Conservation (phyloP, 1,140 invertebrate genomes). For the Pogonomyrmex californicus region DNA sequence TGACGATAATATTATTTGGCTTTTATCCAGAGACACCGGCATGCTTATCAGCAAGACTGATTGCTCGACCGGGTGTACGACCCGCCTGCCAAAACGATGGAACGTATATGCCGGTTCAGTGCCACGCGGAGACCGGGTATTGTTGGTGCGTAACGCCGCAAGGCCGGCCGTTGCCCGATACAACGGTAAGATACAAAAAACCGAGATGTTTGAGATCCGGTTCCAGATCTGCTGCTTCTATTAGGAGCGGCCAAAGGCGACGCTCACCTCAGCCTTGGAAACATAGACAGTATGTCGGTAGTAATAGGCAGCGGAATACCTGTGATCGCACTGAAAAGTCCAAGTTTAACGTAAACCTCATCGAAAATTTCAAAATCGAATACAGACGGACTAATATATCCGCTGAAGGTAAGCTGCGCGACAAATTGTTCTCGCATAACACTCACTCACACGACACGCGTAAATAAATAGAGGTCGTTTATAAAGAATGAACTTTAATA, state of each 20-base stretch:
- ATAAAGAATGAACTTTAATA: too few relatives aligned
- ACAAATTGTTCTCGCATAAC: not conserved
- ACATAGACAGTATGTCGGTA: conserved; percentile 78
- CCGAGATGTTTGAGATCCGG: conserved; percentile 89
- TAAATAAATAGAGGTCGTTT: too few relatives aligned
- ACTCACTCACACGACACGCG: too few relatives aligned
- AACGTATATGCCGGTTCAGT: conserved; percentile 94
- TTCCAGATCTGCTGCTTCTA: conserved; percentile 79
- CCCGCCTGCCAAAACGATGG: conserved; percentile 94
- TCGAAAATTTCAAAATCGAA: conserved; percentile 94
- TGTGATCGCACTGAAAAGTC: conserved; percentile 92
- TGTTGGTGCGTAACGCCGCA: conserved; percentile 95
- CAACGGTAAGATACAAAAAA: conserved; percentile 89
- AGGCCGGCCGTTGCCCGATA: conserved; percentile 93
- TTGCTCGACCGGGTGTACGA: conserved; percentile 76
- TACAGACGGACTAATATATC: conserved; percentile 87
- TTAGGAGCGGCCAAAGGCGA: conserved; percentile 78
- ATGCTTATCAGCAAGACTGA: conserved; percentile 86
- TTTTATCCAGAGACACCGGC: conserved; percentile 82
- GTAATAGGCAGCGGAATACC: conserved; percentile 80
- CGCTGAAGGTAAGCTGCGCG: conserved; percentile 78
- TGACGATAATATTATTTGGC: conserved; percentile 4
- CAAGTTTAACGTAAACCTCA: conserved; percentile 93
- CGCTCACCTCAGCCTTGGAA: conserved; percentile 81
- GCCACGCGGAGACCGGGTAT: conserved; percentile 91